phyloP scores from a whole-genome alignment of 2,888 invertebrate genomes.

The Drosophila multiciliata region DNA sequence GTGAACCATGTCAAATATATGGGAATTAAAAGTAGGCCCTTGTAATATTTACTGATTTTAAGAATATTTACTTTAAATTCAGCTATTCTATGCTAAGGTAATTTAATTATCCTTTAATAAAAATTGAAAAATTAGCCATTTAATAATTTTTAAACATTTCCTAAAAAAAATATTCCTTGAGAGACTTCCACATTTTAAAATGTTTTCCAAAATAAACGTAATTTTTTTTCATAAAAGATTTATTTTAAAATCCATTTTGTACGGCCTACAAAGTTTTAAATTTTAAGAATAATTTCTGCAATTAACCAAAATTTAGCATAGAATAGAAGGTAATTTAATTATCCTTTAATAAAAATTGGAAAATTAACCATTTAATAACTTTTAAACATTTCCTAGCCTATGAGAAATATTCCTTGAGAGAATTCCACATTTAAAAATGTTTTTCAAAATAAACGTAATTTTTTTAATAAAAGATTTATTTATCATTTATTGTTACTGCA shows the following conservation, averaged over 20 bases:
- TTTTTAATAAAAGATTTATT: constrained; percentile 24
- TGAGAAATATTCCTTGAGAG: background rate
- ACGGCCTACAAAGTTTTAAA: background rate
- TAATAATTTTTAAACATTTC: background rate
- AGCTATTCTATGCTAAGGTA: too few relatives aligned
- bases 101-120: background rate
- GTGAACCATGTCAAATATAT: background rate
- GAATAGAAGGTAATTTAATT: background rate
- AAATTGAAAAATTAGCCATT: background rate
- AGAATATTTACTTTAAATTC: background rate
- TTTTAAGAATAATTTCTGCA: background rate
- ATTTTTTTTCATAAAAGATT: constrained; percentile 23
- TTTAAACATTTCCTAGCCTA: accelerated
- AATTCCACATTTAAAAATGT: background rate
- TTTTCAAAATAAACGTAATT: background rate
- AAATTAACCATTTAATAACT: background rate
- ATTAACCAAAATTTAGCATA: background rate
- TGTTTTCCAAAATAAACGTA: background rate
- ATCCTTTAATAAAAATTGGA: background rate
- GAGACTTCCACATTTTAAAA: background rate
- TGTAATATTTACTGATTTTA: background rate
- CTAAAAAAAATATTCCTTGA: background rate
- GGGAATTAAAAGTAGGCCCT: background rate
- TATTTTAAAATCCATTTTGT: constrained; percentile 14
- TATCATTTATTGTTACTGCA: background rate